A percentile compares a stretch with the other conserved stretches of the same genome.
phyloP scores from a whole-genome alignment of 35 echinoderm and acorn worm genomes.

The Holothuria glaberrima region DNA sequence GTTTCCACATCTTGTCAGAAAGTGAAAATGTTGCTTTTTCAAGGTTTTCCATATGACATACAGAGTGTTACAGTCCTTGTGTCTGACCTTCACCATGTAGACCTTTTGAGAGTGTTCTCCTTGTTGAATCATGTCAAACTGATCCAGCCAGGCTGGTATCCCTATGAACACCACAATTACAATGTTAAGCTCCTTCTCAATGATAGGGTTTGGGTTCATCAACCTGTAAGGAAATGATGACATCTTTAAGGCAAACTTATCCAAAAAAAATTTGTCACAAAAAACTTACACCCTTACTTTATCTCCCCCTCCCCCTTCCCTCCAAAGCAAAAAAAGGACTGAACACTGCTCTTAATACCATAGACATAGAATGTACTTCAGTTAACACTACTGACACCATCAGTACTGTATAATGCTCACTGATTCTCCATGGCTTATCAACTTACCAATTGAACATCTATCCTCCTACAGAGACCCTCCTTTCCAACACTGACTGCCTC shows the following conservation, averaged over 20 bases:
- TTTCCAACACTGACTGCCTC: too few species aligned
- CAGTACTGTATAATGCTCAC: too few species aligned
- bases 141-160: conserved; percentile 70
- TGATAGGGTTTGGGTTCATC: conserved; percentile 91
- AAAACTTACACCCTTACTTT: too few species aligned
- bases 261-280: neutral
- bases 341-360: too few species aligned
- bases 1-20: neutral
- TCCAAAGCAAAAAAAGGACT: too few species aligned
- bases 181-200: conserved; percentile 75
- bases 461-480: too few species aligned
- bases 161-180: conserved; percentile 80
- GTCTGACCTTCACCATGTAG: conserved; percentile 75
- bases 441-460: too few species aligned
- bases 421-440: too few species aligned
- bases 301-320: too few species aligned
- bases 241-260: neutral
- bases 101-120: conserved; percentile 73
- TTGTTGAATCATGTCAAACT: conserved; percentile 64
- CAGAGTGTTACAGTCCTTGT: too few species aligned
- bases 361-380: too few species aligned
- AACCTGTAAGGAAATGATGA: conserved; percentile 55
- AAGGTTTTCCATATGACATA: neutral
- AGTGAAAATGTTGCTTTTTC: neutral
- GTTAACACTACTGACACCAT: too few species aligned